Evolutionary conservation across 53 echinoderm and acorn worm species (phyloP).

Genomic region (Arbacia lixula): DNA sequence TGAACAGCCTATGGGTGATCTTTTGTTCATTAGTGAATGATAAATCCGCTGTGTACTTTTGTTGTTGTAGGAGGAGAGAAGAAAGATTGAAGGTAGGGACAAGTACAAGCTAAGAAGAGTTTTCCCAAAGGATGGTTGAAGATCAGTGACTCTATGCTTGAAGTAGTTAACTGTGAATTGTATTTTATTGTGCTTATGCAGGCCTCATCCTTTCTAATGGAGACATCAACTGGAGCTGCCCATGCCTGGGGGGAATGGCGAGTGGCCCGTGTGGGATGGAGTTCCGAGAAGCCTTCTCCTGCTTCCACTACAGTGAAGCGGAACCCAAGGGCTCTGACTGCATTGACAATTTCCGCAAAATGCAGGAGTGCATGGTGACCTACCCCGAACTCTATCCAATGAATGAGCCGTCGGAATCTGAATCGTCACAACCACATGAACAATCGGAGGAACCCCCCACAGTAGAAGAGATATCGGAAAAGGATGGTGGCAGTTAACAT

Average conservation of each 20-base stretch:
- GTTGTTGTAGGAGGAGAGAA: no score
- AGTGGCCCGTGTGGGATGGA: conserved; percentile 94
- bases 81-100: no score
- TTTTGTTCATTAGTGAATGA: no score
- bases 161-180: no score
- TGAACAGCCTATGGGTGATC: no score
- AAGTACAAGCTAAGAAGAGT: no score
- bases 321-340: conserved; percentile 92
- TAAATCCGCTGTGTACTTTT: no score
- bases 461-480: background rate
- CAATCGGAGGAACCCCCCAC: background rate
- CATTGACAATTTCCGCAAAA: conserved; percentile 85
- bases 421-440: background rate
- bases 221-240: conserved; percentile 97
- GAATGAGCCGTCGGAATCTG: conserved; percentile 40
- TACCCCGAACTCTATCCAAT: conserved; percentile 86
- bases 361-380: conserved; percentile 90
- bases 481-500: background rate
- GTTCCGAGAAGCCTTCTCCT: conserved; percentile 92
- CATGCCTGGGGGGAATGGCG: conserved; percentile 94
- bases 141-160: no score
- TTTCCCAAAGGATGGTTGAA: no score
- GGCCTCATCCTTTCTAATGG: conserved; percentile 89
- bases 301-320: conserved; percentile 89
- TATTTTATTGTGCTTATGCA: no score